Evolutionary conservation across 1,140 invertebrate genomes (phyloP).

Genomic region (honey bee (Apis mellifera)): Amel_HAv3.1 CM009934.2:8087001-8087500

Average conservation of each 20-base stretch:
- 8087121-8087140: conserved; percentile 66
- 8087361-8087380: conserved; percentile 69
- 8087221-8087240: conserved; percentile 83
- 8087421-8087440: neutral
- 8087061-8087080: neutral
- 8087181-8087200: conserved; percentile 74
- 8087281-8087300: conserved; percentile 76
- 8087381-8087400: conserved; percentile 28
- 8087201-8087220: conserved; percentile 83
- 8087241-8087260: conserved; percentile 80
- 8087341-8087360: conserved; percentile 82
- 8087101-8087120: conserved; percentile 25
- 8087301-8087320: conserved; percentile 89
- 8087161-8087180: conserved; percentile 71
- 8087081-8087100: neutral
- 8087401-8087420: conserved; percentile 26
- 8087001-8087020: neutral
- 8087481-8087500: too few relatives aligned
- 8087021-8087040: neutral
- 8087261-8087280: conserved; percentile 75
- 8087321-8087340: conserved; percentile 93
- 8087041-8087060: neutral
- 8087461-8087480: neutral
- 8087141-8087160: conserved; percentile 75
- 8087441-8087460: neutral